Conservation (phyloP, 2,113 vertebrate genomes). For the Nesospiza acunhae region DNA sequence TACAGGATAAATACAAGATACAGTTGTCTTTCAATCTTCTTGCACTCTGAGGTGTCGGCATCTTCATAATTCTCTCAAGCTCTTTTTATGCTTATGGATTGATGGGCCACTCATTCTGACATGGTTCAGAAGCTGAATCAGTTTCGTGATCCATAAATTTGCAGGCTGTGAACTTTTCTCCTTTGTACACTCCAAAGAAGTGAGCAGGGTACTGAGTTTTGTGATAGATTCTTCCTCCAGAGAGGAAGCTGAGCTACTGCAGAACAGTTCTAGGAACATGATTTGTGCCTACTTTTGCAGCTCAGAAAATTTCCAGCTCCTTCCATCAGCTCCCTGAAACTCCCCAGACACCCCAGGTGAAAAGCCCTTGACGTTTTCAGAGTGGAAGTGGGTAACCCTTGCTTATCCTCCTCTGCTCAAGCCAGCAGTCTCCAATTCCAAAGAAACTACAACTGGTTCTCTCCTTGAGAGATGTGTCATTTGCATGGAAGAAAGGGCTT, state of each 20-base stretch:
- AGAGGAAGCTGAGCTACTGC: background rate
- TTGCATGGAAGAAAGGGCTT: background rate
- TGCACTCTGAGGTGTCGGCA: background rate
- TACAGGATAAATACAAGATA: background rate
- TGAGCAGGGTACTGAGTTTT: background rate
- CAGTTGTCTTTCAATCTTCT: background rate
- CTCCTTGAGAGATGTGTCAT: background rate
- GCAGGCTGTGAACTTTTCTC: background rate
- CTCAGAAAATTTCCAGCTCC: background rate
- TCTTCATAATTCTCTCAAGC: background rate
- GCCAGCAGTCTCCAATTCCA: background rate
- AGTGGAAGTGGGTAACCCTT: background rate
- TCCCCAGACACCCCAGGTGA: background rate
- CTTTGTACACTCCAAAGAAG: background rate
- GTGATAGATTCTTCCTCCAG: background rate
- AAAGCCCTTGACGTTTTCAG: background rate
- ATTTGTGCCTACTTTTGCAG: background rate
- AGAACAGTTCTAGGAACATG: background rate
- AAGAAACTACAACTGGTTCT: background rate
- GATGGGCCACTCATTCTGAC: background rate
- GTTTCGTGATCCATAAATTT: background rate
- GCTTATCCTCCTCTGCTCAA: background rate
- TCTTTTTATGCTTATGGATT: background rate
- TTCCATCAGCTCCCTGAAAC: background rate
- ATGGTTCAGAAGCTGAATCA: background rate